phyloP scores from a whole-genome alignment of 1,140 invertebrate genomes.

The Drosophila simulans region DNA sequence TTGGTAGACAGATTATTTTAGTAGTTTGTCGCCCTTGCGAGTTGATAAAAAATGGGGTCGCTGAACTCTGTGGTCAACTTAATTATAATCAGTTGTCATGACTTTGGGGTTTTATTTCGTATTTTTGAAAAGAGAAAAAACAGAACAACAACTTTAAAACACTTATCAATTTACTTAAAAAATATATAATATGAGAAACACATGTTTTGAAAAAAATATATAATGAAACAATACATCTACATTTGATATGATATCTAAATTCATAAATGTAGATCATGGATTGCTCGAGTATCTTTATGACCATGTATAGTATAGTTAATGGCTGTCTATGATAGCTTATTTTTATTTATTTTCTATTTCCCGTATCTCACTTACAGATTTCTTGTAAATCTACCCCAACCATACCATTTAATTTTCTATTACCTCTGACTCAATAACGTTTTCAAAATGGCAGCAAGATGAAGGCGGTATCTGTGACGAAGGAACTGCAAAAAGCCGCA shows the following conservation, averaged over 20 bases:
- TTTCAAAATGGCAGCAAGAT: constrained; percentile 72
- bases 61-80: constrained; percentile 6
- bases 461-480: constrained; percentile 28
- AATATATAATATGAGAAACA: too few relatives aligned
- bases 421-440: constrained; percentile 49
- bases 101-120: background rate
- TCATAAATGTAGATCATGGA: too few relatives aligned
- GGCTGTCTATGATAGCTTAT: too few relatives aligned
- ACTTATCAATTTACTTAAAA: too few relatives aligned
- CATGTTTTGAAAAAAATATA: too few relatives aligned
- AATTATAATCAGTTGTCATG: constrained; percentile 3
- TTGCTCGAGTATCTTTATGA: too few relatives aligned
- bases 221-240: too few relatives aligned
- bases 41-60: constrained; percentile 2
- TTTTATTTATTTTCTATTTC: background rate
- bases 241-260: too few relatives aligned
- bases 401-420: background rate
- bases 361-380: too few relatives aligned
- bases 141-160: too few relatives aligned
- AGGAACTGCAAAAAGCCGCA: constrained; percentile 40
- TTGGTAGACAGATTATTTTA: background rate
- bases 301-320: background rate
- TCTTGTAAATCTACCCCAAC: background rate
- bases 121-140: background rate
- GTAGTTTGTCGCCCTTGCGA: background rate